Percentiles rank a stretch among this genome's conserved stretches.
Evolutionary conservation across 2,797 vertebrate species (phyloP).

Genomic region (Austrolebias charrua): DNA sequence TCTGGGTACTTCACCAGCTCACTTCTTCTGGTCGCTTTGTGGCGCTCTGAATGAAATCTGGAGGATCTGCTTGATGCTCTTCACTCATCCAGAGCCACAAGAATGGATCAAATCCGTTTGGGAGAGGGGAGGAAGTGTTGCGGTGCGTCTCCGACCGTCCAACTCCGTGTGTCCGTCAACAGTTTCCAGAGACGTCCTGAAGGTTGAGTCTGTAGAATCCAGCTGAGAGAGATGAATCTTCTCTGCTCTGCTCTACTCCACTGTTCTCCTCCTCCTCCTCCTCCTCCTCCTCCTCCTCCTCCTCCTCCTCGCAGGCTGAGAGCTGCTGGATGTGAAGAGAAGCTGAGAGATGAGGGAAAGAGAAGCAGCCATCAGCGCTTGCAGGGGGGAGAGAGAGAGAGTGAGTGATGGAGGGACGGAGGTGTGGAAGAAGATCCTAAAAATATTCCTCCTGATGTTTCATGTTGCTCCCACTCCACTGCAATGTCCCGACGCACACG

Average conservation of each 20-base stretch:
- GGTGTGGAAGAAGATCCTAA: slow-evolving; percentile 63
- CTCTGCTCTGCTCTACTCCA: slow-evolving; percentile 28
- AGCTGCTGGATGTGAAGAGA: slow-evolving; percentile 43
- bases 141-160: fast-evolving
- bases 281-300: slow-evolving; percentile 27
- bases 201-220: slow-evolving; percentile 4
- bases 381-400: slow-evolving; percentile 1
- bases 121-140: not conserved
- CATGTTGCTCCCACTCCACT: slow-evolving; percentile 51
- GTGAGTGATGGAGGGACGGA: slow-evolving; percentile 37
- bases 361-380: slow-evolving; percentile 19
- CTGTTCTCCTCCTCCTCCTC: too few species aligned
- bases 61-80: slow-evolving; percentile 1
- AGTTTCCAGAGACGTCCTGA: slow-evolving; percentile 13
- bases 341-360: slow-evolving; percentile 12
- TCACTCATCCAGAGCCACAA: not conserved
- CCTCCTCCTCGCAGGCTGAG: slow-evolving; percentile 44
- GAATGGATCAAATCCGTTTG: not conserved
- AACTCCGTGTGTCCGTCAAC: not conserved
- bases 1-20: slow-evolving; percentile 3
- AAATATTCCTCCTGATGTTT: slow-evolving; percentile 70
- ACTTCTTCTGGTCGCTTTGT: not conserved
- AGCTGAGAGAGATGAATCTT: not conserved
- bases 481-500: slow-evolving; percentile 6
- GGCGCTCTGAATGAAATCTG: not conserved